phyloP scores from a whole-genome alignment of 2,888 invertebrate genomes.

The Morpho deidamia region DNA sequence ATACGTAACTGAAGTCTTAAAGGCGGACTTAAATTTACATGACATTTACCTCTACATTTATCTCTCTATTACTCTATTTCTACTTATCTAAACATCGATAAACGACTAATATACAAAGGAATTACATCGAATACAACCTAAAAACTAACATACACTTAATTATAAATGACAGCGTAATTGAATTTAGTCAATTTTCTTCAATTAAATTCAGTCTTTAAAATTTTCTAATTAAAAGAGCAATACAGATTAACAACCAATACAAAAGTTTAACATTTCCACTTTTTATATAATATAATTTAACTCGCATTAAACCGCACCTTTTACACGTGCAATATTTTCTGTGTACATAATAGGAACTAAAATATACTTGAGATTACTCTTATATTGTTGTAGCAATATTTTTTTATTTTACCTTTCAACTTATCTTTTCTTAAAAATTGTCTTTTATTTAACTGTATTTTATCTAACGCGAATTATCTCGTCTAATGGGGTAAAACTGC shows the following conservation, averaged over 20 bases:
- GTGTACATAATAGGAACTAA: too few species aligned
- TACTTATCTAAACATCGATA: conserved; percentile 39
- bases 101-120: conserved; percentile 29
- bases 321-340: too few species aligned
- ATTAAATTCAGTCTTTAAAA: conserved; percentile 73
- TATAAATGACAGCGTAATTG: conserved; percentile 67
- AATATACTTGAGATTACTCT: too few species aligned
- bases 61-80: conserved; percentile 2
- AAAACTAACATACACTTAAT: conserved; percentile 49
- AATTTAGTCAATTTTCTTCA: conserved; percentile 64
- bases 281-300: not conserved
- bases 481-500: too few species aligned
- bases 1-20: conserved; percentile 9
- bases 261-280: conserved; percentile 23
- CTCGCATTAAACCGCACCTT: too few species aligned
- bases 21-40: not conserved
- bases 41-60: not conserved
- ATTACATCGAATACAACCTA: conserved; percentile 37
- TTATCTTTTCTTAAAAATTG: too few species aligned
- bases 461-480: too few species aligned
- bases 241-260: conserved; percentile 43
- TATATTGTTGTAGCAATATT: too few species aligned
- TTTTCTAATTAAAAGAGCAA: conserved; percentile 60
- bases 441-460: too few species aligned
- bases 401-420: too few species aligned